These are phyloP conservation scores for Chromis chromis DNA, from an alignment of 2,797 vertebrate species.

Conservation along the genomic window DNA sequence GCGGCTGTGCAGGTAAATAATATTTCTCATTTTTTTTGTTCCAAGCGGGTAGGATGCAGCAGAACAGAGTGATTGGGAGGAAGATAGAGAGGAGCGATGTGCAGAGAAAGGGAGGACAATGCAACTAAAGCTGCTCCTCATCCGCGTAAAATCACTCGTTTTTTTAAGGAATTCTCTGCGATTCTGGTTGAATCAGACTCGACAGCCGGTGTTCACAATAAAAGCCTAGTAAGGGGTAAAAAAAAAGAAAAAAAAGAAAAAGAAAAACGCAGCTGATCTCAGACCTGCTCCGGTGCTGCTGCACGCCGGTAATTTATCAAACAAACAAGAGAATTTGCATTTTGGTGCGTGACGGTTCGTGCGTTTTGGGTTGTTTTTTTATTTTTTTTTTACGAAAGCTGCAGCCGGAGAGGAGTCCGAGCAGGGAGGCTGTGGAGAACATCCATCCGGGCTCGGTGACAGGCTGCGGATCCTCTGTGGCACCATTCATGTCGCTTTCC, in stretches of 20 bases:
- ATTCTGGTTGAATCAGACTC: background rate
- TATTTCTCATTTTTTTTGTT: background rate
- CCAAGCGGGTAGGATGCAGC: background rate
- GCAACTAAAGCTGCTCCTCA: background rate
- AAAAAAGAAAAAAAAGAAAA: too few relatives aligned
- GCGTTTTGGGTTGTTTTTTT: background rate
- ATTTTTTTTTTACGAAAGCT: background rate
- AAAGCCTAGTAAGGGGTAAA: too few relatives aligned
- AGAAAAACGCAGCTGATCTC: constrained; percentile 23
- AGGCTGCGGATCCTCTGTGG: constrained; percentile 7
- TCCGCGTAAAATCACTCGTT: background rate
- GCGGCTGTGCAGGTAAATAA: constrained; percentile 63
- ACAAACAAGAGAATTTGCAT: background rate
- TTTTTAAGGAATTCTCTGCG: background rate
- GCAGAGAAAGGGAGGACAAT: constrained; percentile 2
- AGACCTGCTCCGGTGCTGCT: constrained; percentile 20
- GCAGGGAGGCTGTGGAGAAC: background rate
- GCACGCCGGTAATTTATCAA: background rate
- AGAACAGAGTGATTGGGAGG: constrained; percentile 1
- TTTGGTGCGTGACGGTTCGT: background rate
- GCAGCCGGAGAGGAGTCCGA: background rate
- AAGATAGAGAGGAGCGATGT: background rate
- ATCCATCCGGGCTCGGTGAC: background rate
- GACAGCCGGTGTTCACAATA: too few relatives aligned
- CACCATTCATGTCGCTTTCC: background rate